Percentiles rank a stretch among this genome's conserved stretches.
Evolutionary conservation across 2,113 vertebrate species (phyloP).

Genomic region (Melospiza georgiana): DNA sequence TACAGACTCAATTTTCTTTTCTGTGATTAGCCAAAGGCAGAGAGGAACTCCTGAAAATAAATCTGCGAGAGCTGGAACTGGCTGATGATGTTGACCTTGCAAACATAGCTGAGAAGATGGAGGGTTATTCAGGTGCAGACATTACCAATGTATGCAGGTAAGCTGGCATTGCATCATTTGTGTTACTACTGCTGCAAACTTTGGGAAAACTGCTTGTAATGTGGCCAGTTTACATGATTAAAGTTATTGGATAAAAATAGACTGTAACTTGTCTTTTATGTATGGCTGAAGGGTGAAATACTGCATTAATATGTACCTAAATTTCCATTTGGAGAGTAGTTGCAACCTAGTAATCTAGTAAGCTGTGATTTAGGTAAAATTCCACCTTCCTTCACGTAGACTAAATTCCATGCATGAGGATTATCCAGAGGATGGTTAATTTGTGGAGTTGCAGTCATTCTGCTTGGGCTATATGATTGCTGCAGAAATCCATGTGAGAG

Average conservation of each 20-base stretch:
- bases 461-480: neutral
- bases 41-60: slow-evolving; percentile 92
- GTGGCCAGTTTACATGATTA: neutral
- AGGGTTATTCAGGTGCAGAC: slow-evolving; percentile 97
- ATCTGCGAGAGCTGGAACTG: slow-evolving; percentile 91
- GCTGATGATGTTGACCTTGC: slow-evolving; percentile 90
- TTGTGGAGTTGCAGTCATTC: neutral
- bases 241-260: neutral
- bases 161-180: neutral
- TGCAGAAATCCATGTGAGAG: neutral
- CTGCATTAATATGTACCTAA: neutral
- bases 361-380: neutral
- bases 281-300: neutral
- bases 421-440: neutral
- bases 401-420: neutral
- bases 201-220: neutral
- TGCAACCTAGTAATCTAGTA: neutral
- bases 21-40: slow-evolving; percentile 84
- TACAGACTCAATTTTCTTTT: neutral
- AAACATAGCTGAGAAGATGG: slow-evolving; percentile 93
- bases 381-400: neutral
- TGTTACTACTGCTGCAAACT: neutral
- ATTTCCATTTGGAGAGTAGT: neutral
- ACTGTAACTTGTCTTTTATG: neutral
- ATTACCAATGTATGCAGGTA: slow-evolving; percentile 99